Conservation (phyloP, 2,797 vertebrate genomes). For the Tadarida brasiliensis region DNA sequence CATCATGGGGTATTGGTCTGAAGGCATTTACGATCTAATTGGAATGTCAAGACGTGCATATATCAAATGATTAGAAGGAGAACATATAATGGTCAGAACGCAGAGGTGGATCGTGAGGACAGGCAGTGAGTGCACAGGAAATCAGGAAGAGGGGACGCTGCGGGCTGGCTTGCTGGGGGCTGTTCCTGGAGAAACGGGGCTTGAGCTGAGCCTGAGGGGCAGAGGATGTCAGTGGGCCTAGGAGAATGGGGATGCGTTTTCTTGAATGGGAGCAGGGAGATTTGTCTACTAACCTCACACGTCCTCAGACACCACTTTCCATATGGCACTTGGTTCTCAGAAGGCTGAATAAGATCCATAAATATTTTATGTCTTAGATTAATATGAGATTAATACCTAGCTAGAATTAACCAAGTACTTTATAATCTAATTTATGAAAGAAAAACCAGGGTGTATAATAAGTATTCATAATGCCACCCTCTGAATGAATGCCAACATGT, state of each 20-base stretch:
- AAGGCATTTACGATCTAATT: neutral
- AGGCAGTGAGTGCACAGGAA: neutral
- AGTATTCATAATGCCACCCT: constrained; percentile 18
- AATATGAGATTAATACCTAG: constrained; percentile 65
- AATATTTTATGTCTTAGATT: constrained; percentile 76
- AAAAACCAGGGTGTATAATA: constrained; percentile 41
- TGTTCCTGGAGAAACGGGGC: neutral
- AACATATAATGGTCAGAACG: neutral
- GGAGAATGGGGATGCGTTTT: neutral
- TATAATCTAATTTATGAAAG: constrained; percentile 67
- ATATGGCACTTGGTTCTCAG: constrained; percentile 47
- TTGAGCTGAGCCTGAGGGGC: neutral
- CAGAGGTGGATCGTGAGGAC: neutral
- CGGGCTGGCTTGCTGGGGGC: accelerated
- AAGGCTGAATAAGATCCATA: constrained; percentile 50
- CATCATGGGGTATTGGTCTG: neutral
- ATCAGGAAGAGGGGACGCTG: neutral
- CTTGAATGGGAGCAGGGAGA: neutral
- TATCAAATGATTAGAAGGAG: neutral
- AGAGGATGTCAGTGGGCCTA: neutral
- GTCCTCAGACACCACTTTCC: neutral
- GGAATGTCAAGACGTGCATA: neutral
- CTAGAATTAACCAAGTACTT: constrained; percentile 69
- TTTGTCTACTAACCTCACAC: neutral
- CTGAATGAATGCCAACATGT: neutral